phyloP scores from a whole-genome alignment of 2,888 invertebrate species.

The Dione juno region DNA sequence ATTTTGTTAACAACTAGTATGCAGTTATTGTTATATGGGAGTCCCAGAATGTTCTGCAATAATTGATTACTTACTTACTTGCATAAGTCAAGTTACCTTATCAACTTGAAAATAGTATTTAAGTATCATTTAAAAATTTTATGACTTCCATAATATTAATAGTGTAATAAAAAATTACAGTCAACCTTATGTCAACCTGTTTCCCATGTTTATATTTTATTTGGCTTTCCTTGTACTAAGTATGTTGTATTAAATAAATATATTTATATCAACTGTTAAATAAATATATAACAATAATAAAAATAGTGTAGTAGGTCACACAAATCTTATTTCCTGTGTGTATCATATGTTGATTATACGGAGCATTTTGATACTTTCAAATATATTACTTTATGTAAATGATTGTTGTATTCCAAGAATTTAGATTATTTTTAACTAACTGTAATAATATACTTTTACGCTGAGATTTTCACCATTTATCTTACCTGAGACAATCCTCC shows the following conservation, averaged over 20 bases:
- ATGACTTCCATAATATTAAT: slow-evolving; percentile 2
- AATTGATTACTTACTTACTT: background rate
- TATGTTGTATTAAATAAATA: no score
- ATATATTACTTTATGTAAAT: background rate
- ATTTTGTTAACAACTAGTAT: no score
- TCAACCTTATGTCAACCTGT: background rate
- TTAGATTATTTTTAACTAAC: background rate
- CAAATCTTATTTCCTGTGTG: slow-evolving; percentile 3
- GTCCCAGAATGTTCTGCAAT: background rate
- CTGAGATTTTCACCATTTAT: background rate
- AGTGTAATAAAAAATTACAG: slow-evolving; percentile 5
- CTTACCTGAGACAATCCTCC: slow-evolving; percentile 82
- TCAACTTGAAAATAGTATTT: background rate
- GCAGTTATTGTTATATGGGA: no score
- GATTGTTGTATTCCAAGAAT: background rate
- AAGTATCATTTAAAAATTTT: slow-evolving; percentile 6
- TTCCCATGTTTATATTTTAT: background rate
- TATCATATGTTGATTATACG: background rate
- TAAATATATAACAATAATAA: background rate
- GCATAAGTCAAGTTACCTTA: background rate
- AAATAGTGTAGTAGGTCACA: background rate
- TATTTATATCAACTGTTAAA: background rate
- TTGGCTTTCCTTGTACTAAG: background rate
- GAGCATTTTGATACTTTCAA: background rate
- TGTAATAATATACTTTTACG: background rate